Evolutionary conservation across 64 coral and sea anemone species (phyloP).

Genomic region (Trachythela sp.): DNA sequence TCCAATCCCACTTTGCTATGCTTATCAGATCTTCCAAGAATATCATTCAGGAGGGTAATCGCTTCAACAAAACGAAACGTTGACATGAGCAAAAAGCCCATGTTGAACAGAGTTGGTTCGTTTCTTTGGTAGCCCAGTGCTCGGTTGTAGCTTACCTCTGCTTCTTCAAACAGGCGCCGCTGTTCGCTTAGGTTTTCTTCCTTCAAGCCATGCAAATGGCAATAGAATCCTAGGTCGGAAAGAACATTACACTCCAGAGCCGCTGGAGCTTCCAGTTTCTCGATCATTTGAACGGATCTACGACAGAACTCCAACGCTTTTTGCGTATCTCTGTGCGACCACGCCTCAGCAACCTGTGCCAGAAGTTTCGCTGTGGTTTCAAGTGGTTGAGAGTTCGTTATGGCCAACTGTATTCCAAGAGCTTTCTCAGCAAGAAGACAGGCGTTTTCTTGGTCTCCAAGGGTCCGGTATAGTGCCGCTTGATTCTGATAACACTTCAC

Average conservation of each 20-base stretch:
- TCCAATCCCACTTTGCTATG: not conserved
- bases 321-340: not conserved
- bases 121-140: not conserved
- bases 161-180: not conserved
- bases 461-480: not conserved
- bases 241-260: not conserved
- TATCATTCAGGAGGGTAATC: not conserved
- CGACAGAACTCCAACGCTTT: conserved; percentile 11
- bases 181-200: not conserved
- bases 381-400: not conserved
- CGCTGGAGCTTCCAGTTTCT: not conserved
- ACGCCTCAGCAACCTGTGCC: not conserved
- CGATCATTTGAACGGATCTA: not conserved
- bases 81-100: not conserved
- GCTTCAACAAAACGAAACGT: not conserved
- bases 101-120: not conserved
- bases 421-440: not conserved
- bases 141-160: not conserved
- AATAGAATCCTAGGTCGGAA: not conserved
- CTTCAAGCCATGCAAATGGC: conserved; percentile 1
- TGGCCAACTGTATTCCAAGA: not conserved
- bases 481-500: not conserved
- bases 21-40: not conserved
- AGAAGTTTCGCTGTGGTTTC: not conserved
- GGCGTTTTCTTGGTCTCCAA: not conserved